phyloP scores from a whole-genome alignment of 2,888 invertebrate genomes.

The Scaptomyza cyrtandrae region DNA sequence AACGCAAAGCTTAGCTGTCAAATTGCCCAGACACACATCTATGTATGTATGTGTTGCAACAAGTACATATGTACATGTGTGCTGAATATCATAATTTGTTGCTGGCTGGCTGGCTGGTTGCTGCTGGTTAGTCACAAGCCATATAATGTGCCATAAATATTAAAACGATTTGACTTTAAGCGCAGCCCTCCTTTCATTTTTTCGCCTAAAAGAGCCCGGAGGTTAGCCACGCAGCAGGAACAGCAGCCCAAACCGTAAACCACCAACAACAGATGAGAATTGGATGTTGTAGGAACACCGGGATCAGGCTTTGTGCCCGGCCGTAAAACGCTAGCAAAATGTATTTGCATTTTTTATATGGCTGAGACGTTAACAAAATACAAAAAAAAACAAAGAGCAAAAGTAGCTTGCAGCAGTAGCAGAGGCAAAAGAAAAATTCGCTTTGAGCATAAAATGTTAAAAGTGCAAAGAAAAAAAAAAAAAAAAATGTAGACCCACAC shows the following conservation, averaged over 20 bases:
- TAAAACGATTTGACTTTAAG: slow-evolving; percentile 79
- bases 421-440: slow-evolving; percentile 31
- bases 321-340: slow-evolving; percentile 72
- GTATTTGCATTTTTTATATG: slow-evolving; percentile 77
- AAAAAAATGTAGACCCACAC: slow-evolving; percentile 37
- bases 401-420: slow-evolving; percentile 2
- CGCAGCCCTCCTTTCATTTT: slow-evolving; percentile 50
- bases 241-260: background rate
- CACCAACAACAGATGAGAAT: slow-evolving; percentile 1
- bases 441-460: slow-evolving; percentile 77
- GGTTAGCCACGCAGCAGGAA: slow-evolving; percentile 38
- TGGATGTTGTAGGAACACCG: slow-evolving; percentile 20
- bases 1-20: slow-evolving; percentile 55
- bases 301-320: slow-evolving; percentile 31
- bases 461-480: slow-evolving; percentile 62
- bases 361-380: slow-evolving; percentile 64
- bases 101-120: background rate
- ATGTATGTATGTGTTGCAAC: slow-evolving; percentile 6
- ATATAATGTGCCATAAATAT: slow-evolving; percentile 80
- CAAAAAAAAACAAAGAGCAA: slow-evolving; percentile 2
- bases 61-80: slow-evolving; percentile 20
- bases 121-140: slow-evolving; percentile 57
- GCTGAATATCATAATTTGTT: slow-evolving; percentile 62
- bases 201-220: slow-evolving; percentile 40
- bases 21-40: slow-evolving; percentile 58